Percentiles rank a stretch among this genome's conserved stretches.
phyloP scores from a whole-genome alignment of 2,113 vertebrate genomes.

The Bufo bufo region DNA sequence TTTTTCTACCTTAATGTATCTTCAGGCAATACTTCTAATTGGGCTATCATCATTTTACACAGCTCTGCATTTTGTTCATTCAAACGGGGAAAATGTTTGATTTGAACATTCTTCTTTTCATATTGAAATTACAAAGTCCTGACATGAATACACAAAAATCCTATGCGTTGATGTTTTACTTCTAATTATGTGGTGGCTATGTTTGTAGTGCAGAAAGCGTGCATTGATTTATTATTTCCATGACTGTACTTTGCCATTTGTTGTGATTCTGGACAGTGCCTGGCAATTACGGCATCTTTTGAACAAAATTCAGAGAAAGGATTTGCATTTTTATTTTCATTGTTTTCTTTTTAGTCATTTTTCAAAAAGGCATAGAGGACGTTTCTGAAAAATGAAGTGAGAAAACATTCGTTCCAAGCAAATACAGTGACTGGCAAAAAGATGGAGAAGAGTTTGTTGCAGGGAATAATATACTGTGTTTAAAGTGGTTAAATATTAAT shows the following conservation, averaged over 20 bases:
- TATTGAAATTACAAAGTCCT: conserved; percentile 43
- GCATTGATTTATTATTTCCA: conserved; percentile 50
- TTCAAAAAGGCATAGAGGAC: conserved; percentile 1
- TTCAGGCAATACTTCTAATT: conserved; percentile 52
- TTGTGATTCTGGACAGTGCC: conserved; percentile 43
- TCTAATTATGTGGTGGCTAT: conserved; percentile 58
- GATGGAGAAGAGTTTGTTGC: neutral
- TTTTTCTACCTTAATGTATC: conserved; percentile 37
- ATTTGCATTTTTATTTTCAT: conserved; percentile 21
- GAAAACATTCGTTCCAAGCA: neutral
- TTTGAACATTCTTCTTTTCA: conserved; percentile 47
- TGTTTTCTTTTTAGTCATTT: neutral
- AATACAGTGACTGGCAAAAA: neutral
- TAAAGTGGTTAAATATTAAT: no score
- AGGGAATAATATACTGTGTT: neutral
- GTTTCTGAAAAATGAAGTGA: neutral
- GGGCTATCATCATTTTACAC: conserved; percentile 53
- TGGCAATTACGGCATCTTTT: conserved; percentile 37
- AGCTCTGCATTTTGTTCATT: conserved; percentile 47
- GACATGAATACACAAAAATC: conserved; percentile 51
- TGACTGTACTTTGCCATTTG: conserved; percentile 31
- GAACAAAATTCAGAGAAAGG: conserved; percentile 18
- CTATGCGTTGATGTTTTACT: conserved; percentile 48
- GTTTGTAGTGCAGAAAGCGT: conserved; percentile 18
- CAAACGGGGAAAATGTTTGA: conserved; percentile 46